These are phyloP conservation scores for Hylyphantes graminicola DNA, from an alignment of 1,140 invertebrate genomes.

Conservation along the genomic window DNA sequence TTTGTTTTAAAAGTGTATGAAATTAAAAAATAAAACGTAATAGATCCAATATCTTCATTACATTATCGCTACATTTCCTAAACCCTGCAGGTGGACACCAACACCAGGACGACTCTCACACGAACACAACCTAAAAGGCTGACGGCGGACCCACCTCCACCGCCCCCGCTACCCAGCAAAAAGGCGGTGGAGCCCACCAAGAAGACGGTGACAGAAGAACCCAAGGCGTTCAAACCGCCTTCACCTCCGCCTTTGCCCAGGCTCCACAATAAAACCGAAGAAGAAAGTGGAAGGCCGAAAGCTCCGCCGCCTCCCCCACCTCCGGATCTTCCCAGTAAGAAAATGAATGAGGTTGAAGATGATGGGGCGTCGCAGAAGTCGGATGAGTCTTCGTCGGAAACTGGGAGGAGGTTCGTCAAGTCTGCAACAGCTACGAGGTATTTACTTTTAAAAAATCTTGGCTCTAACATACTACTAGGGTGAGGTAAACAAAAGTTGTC, in stretches of 20 bases:
- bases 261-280: slow-evolving; percentile 63
- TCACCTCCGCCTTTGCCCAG: slow-evolving; percentile 74
- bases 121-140: not conserved
- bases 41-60: too few relatives aligned
- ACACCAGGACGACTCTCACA: too few relatives aligned
- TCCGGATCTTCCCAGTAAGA: slow-evolving; percentile 37
- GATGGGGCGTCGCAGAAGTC: slow-evolving; percentile 44
- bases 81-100: too few relatives aligned
- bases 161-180: slow-evolving; percentile 33
- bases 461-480: too few relatives aligned
- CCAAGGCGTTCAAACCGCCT: slow-evolving; percentile 67
- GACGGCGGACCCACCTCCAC: slow-evolving; percentile 26
- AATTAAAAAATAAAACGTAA: too few relatives aligned
- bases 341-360: slow-evolving; percentile 28
- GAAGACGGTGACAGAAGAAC: slow-evolving; percentile 3
- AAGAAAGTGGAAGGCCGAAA: slow-evolving; percentile 2
- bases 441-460: too few relatives aligned
- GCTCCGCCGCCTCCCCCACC: slow-evolving; percentile 45
- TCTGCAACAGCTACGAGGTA: slow-evolving; percentile 7
- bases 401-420: slow-evolving; percentile 37
- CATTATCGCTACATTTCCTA: too few relatives aligned
- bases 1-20: too few relatives aligned
- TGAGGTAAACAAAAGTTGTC: too few relatives aligned
- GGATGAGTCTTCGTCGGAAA: slow-evolving; percentile 33
- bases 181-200: not conserved